Base-by-base conservation (phyloP, 1,140 invertebrate species). In the Papilio polyxenes region DNA sequence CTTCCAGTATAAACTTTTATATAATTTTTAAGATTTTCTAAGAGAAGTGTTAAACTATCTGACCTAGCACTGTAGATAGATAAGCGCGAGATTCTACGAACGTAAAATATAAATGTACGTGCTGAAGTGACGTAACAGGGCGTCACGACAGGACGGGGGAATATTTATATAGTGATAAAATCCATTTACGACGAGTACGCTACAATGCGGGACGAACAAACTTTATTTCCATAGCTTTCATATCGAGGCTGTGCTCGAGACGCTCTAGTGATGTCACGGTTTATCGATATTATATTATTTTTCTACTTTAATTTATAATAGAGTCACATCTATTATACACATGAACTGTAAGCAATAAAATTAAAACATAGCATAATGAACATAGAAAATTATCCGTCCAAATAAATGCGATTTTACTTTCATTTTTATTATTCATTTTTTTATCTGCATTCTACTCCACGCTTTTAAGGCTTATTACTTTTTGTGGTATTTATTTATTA, bases 151-250 rank as follows among this genome's bases (percentile, higher is more conserved):
- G 86, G 86, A 82, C 84, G 84, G 84, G 85, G 84, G 85, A 86
- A 91, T 91, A 92, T 91, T 90, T 92, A 90, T 92, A 91, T 92
- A 94, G 90, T 92, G 92, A 92, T 92, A 94, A 93, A 93, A 92
- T 91, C 90, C 90, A 92, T 94, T 94, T 93, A 92, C 89, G 89
- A 88, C 85, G 82, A 85, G 83, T 83, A 82, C 87, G 85, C 86
- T 89, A 91, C 89, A 92, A 91, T 92, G 89, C 90, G 88, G 90
- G 87, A 88, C 88, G 90, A 87, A 91, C 89, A 91, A 92, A 94
- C 90, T 93, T 92, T 94, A 92, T 93, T 94, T 93, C 91, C 91
- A 94, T 93, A 92, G 89, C 91, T 91, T 89, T 93, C 92, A 92
- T 92, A 92, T 92, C 91, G 89, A 85, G 85, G 85, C 83, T 79